Evolutionary conservation across 1,140 invertebrate species (phyloP).

Genomic region (Orius insidiosus): DNA sequence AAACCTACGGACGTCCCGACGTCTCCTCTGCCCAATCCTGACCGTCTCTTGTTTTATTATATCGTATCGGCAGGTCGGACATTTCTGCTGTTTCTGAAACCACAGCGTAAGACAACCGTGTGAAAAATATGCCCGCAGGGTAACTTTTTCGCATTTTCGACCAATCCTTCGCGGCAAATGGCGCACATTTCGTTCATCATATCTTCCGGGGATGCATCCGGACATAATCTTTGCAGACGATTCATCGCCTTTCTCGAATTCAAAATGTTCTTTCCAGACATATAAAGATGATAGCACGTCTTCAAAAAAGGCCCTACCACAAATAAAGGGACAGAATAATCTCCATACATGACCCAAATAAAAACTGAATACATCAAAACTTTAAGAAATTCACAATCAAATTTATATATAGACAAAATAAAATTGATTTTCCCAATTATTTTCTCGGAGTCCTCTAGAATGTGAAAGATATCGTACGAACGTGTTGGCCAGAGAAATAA

Average conservation of each 20-base stretch:
- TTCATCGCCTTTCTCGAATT: slow-evolving; percentile 5
- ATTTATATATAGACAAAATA: background rate
- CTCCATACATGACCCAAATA: background rate
- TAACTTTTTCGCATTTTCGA: slow-evolving; percentile 9
- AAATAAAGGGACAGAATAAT: slow-evolving; percentile 5
- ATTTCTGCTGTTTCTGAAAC: slow-evolving; percentile 14
- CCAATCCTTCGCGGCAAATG: slow-evolving; percentile 11
- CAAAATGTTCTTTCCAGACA: slow-evolving; percentile 6
- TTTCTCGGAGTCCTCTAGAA: slow-evolving; percentile 1
- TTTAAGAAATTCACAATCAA: slow-evolving; percentile 5
- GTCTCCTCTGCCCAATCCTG: too few relatives aligned
- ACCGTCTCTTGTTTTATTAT: too few relatives aligned
- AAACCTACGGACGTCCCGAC: too few relatives aligned
- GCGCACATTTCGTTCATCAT: slow-evolving; percentile 3
- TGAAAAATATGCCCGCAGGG: slow-evolving; percentile 15
- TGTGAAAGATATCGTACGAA: background rate
- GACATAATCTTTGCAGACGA: slow-evolving; percentile 8
- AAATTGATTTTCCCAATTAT: too few relatives aligned
- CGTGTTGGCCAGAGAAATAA: background rate
- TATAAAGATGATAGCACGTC: slow-evolving; percentile 1
- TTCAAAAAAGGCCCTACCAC: slow-evolving; percentile 2
- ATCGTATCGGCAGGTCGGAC: slow-evolving; percentile 10
- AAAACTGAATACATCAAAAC: slow-evolving; percentile 2
- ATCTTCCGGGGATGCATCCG: slow-evolving; percentile 8
- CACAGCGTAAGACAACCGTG: slow-evolving; percentile 7